phyloP scores from a whole-genome alignment of 2,888 invertebrate genomes.

The Eulithis prunata region DNA sequence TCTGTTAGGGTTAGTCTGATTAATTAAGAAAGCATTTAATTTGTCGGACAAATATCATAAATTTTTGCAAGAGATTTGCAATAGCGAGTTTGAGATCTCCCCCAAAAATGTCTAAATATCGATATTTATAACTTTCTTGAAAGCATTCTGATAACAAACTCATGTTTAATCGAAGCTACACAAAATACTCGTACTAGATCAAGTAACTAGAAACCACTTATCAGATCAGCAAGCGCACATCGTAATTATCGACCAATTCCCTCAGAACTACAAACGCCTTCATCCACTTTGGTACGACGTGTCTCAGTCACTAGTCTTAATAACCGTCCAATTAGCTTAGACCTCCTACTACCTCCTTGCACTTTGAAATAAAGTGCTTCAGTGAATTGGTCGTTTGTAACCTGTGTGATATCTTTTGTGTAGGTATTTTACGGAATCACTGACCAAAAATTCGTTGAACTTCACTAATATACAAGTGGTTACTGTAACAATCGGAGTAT shows the following conservation, averaged over 20 bases:
- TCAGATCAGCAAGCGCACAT: conserved; percentile 3
- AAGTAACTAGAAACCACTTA: background rate
- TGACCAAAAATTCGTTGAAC: background rate
- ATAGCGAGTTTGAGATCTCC: too few relatives aligned
- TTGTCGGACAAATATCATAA: too few relatives aligned
- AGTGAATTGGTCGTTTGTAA: conserved; percentile 7
- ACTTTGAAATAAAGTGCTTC: conserved; percentile 2
- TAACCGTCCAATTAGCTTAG: conserved; percentile 14
- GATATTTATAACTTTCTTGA: too few relatives aligned
- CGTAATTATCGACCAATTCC: conserved; percentile 14
- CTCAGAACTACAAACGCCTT: background rate
- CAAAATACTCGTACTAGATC: background rate
- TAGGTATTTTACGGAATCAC: background rate
- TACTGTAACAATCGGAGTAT: too few relatives aligned
- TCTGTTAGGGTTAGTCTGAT: too few relatives aligned
- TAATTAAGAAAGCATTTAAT: too few relatives aligned
- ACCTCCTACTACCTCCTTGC: conserved; percentile 5
- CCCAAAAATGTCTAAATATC: too few relatives aligned
- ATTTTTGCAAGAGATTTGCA: too few relatives aligned
- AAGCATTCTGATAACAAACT: too few relatives aligned
- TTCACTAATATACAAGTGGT: too few relatives aligned
- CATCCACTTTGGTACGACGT: background rate
- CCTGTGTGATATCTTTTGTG: too few relatives aligned
- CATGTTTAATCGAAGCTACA: background rate
- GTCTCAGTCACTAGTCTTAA: conserved; percentile 10